Evolutionary conservation across 2,113 vertebrate species (phyloP).

Genomic region (Parus major): DNA sequence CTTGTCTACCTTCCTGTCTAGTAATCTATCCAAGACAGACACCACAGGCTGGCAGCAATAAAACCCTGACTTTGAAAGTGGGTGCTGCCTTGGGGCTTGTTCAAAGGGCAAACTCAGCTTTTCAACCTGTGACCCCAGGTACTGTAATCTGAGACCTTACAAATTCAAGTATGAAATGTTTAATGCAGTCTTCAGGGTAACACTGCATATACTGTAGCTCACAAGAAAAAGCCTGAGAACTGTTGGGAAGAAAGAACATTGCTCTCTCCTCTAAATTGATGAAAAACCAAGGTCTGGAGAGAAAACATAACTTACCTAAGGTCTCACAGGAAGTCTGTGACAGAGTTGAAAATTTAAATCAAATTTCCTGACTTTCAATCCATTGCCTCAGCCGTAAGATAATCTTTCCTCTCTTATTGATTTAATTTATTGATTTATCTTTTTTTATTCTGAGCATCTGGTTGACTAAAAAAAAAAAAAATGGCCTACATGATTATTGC

Average conservation of each 20-base stretch:
- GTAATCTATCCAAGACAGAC: not conserved
- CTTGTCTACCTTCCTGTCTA: not conserved
- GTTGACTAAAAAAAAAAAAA: not conserved
- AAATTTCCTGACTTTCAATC: constrained; percentile 37
- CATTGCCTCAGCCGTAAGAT: not conserved
- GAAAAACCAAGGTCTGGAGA: not conserved
- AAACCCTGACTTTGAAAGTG: not conserved
- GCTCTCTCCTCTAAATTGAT: not conserved
- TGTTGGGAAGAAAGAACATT: not conserved
- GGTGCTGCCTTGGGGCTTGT: not conserved
- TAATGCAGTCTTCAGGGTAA: not conserved
- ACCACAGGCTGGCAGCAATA: not conserved
- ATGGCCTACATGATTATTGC: not conserved
- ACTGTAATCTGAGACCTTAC: not conserved
- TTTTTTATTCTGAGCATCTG: constrained; percentile 8
- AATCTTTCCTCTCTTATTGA: constrained; percentile 4
- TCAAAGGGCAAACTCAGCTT: not conserved
- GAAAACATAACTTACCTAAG: constrained; percentile 2
- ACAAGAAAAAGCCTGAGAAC: not conserved
- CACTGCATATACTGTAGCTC: not conserved
- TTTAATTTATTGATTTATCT: constrained; percentile 24
- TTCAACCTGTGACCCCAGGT: not conserved
- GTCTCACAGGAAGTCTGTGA: constrained; percentile 35
- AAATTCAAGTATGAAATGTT: not conserved
- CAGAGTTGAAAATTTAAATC: not conserved